phyloP scores from a whole-genome alignment of 2,113 vertebrate genomes.

The Eolophus roseicapilla region DNA sequence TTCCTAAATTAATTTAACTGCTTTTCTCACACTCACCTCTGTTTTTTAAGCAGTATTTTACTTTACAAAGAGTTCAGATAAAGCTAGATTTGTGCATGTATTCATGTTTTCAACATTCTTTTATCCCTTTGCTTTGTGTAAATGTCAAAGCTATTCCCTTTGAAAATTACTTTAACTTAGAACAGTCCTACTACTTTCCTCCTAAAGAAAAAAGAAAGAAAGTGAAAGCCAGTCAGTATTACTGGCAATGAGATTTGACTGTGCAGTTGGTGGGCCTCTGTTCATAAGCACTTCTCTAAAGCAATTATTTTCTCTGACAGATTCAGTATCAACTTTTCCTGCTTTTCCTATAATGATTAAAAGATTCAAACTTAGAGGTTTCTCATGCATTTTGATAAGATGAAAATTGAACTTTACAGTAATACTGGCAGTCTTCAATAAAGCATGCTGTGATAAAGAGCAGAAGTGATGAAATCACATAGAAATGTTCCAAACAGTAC shows the following conservation, averaged over 20 bases:
- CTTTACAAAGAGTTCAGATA: neutral
- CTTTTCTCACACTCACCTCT: neutral
- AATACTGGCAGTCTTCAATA: neutral
- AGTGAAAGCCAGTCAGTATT: neutral
- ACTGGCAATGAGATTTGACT: neutral
- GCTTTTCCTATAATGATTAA: neutral
- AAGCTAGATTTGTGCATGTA: neutral
- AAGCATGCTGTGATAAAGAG: neutral
- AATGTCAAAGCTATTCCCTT: slow-evolving; percentile 28
- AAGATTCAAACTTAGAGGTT: neutral
- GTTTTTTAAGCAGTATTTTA: neutral
- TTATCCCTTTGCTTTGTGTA: slow-evolving; percentile 14
- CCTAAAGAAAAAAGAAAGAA: neutral
- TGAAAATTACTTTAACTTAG: neutral
- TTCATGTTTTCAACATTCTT: slow-evolving; percentile 6
- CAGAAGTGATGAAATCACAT: neutral
- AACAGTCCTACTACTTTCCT: neutral
- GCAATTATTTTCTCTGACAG: neutral
- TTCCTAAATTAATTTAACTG: neutral
- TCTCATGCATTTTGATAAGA: neutral
- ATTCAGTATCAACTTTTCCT: neutral
- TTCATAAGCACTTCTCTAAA: neutral
- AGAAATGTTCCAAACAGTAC: neutral
- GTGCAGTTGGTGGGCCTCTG: neutral
- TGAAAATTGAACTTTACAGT: neutral